Base-by-base conservation (phyloP, 1,140 invertebrate genomes). In the Batillaria attramentaria region DNA sequence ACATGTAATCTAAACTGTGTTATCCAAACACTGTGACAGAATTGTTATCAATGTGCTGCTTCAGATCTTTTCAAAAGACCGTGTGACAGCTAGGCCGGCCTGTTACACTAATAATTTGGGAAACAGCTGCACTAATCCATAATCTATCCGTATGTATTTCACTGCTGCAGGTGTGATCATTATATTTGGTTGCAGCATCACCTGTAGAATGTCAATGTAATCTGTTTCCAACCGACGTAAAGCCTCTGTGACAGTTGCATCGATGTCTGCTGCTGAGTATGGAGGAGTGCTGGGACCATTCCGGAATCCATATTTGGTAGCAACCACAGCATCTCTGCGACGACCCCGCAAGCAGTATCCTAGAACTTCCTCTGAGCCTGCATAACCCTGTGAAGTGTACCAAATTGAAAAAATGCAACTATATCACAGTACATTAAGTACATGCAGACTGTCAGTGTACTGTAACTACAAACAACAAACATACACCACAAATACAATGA, bases 301-400 rank as follows among this genome's bases (percentile, higher is more conserved):
- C 20, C 89, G 57, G 79, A 88, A 89, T 13, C 89, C 89, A 84
- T 86, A 90, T 79, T 90, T 90, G n/a, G 86, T 86, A 37, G 89
- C 89, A 60, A 90, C 79, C 13, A 90, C 83, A 37, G 86, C 87
- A 80, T 89, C 80, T 39, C 84, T 74, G 68, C 89, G 79, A 13
- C 86, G 76, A 6, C 88, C 87, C 31, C 85, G 72, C 43, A 90
- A 62, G 76, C 85, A 85, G 77, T 81, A 81, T 39, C 89, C 89
- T 13, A 90, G 80, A 13, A 89, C 85, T 77, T 84, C 84, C 54
- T 90, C 89, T 37, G 89, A 90, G 20, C 86, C 85, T 50, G 82
- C 81, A 82, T 90, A 90, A 0, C 87, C 89, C 88, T 90, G 82
- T 2, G 77, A 46, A 41, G 37, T 41, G 13, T 13, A 41, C 10